Conservation (phyloP, 1,140 invertebrate species). For the Drosophila albomicans region DNA sequence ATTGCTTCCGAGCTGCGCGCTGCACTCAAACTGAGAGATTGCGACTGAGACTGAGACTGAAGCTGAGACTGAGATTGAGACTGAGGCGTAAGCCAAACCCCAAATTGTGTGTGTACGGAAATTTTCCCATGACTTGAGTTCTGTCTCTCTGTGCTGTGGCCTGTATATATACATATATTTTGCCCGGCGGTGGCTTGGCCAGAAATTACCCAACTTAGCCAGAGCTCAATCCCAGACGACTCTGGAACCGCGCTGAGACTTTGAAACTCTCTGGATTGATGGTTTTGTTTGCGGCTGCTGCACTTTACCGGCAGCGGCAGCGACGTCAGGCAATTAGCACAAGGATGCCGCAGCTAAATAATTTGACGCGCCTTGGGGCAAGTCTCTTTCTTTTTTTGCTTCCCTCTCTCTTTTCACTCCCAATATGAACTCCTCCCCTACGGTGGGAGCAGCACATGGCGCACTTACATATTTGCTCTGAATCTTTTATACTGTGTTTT, state of each 20-base stretch:
- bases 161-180: conserved; percentile 55
- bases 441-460: conserved; percentile 56
- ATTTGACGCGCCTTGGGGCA: conserved; percentile 68
- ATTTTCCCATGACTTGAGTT: conserved; percentile 80
- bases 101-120: conserved; percentile 83
- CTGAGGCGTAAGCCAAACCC: conserved; percentile 78
- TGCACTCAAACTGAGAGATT: neutral
- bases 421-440: neutral
- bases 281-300: conserved; percentile 62
- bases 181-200: conserved; percentile 80
- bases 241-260: conserved; percentile 15
- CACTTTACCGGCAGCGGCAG: conserved; percentile 65
- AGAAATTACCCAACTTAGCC: conserved; percentile 77
- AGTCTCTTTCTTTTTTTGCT: conserved; percentile 15
- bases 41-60: neutral
- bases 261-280: conserved; percentile 65
- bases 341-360: conserved; percentile 82
- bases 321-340: conserved; percentile 74
- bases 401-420: conserved; percentile 19
- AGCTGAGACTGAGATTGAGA: conserved; percentile 7
- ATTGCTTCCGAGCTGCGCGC: conserved; percentile 10
- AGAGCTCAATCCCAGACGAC: conserved; percentile 41
- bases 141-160: conserved; percentile 40
- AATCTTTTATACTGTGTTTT: conserved; percentile 9
- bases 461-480: conserved; percentile 68